A percentile compares a stretch with the other conserved stretches of the same genome.
Evolutionary conservation across 2,888 invertebrate genomes (phyloP).

Genomic region (Hyles lineata): DNA sequence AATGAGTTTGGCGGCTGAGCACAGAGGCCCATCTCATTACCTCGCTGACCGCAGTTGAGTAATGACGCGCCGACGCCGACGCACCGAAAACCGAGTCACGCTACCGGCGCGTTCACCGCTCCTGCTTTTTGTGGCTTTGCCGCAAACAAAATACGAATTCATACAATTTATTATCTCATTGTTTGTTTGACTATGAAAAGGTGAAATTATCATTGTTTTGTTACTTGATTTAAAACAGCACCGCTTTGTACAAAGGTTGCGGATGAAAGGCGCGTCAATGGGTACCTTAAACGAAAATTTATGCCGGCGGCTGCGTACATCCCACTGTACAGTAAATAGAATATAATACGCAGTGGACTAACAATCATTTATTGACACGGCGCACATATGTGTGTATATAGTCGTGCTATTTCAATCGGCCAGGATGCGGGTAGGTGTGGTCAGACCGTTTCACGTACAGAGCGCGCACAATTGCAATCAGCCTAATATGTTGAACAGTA

Average conservation of each 20-base stretch:
- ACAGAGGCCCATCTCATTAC: slow-evolving; percentile 73
- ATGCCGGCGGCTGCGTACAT: background rate
- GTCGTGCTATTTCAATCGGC: slow-evolving; percentile 63
- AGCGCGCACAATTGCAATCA: slow-evolving; percentile 77
- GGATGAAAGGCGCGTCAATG: background rate
- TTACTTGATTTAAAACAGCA: slow-evolving; percentile 21
- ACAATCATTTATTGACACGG: slow-evolving; percentile 16
- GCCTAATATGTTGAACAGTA: slow-evolving; percentile 83
- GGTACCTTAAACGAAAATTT: background rate
- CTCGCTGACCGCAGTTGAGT: slow-evolving; percentile 70
- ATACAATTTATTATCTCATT: slow-evolving; percentile 48
- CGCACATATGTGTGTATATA: slow-evolving; percentile 18
- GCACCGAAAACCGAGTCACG: slow-evolving; percentile 60
- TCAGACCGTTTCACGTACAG: slow-evolving; percentile 57
- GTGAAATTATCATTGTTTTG: slow-evolving; percentile 34
- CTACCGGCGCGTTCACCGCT: slow-evolving; percentile 49
- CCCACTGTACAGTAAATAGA: background rate
- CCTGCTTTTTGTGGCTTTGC: slow-evolving; percentile 57
- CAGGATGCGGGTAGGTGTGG: slow-evolving; percentile 61
- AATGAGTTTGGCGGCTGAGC: slow-evolving; percentile 40
- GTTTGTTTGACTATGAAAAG: slow-evolving; percentile 48
- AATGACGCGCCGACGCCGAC: slow-evolving; percentile 56
- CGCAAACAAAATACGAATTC: slow-evolving; percentile 58
- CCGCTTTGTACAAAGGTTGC: background rate
- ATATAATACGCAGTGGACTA: slow-evolving; percentile 6